Conservation (phyloP, 2,113 vertebrate species). For the Peucedramus taeniatus region DNA sequence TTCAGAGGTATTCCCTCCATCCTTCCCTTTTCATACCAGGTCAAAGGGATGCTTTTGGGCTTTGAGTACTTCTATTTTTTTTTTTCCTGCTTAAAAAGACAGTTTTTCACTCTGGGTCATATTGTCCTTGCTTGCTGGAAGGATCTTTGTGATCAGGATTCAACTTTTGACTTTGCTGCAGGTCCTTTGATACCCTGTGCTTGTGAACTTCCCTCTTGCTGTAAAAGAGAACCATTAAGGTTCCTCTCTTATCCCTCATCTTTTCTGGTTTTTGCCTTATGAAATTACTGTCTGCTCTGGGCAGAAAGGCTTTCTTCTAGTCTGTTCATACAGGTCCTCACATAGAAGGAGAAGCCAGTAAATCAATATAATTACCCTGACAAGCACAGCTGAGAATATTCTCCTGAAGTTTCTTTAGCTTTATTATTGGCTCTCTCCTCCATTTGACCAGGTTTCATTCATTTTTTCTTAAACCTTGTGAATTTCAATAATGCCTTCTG, state of each 20-base stretch:
- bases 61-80: neutral
- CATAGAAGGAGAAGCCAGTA: neutral
- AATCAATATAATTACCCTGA: neutral
- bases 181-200: neutral
- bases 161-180: neutral
- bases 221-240: neutral
- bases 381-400: neutral
- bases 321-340: neutral
- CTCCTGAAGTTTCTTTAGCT: neutral
- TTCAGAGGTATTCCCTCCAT: neutral
- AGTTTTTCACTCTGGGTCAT: neutral
- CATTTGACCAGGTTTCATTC: neutral
- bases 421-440: neutral
- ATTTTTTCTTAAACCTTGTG: neutral
- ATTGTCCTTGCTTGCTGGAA: neutral
- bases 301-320: neutral
- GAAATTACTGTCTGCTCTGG: neutral
- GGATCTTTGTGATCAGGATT: neutral
- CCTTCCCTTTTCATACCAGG: neutral
- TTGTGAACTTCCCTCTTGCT: neutral
- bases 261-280: neutral
- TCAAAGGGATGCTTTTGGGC: neutral
- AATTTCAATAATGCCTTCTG: neutral
- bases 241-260: neutral
- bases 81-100: neutral